Evolutionary conservation across 2,113 vertebrate species (phyloP).

Genomic region (Mungos mungo): DNA sequence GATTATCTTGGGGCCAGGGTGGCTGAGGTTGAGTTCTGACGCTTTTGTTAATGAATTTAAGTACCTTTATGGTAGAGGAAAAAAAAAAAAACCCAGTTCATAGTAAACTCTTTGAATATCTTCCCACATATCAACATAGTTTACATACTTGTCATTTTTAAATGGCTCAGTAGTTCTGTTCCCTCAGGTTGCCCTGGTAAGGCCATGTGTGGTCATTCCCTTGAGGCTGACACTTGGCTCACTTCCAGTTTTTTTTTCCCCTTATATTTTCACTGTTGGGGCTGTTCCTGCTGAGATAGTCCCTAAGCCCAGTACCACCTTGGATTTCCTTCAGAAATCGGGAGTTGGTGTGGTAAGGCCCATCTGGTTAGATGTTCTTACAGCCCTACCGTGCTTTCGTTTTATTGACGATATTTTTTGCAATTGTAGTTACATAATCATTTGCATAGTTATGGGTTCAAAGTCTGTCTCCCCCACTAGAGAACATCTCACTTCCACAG

Average conservation of each 20-base stretch:
- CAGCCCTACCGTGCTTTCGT: not conserved
- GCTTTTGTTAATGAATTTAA: conserved; percentile 46
- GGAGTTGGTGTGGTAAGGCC: not conserved
- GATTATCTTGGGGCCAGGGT: not conserved
- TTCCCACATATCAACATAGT: conserved; percentile 50
- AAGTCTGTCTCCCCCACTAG: not conserved
- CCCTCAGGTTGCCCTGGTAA: not conserved
- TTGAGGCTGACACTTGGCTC: not conserved
- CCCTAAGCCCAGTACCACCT: not conserved
- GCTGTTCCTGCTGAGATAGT: not conserved
- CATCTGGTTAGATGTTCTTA: not conserved
- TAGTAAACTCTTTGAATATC: conserved; percentile 34
- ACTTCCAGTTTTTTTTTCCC: not conserved
- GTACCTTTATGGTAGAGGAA: not conserved
- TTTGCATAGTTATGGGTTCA: not conserved
- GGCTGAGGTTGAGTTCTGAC: not conserved
- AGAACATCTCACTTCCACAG: not conserved
- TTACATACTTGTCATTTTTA: conserved; percentile 68
- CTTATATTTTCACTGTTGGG: not conserved
- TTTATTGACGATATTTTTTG: not conserved
- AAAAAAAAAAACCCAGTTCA: not conserved
- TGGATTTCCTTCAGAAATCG: not conserved
- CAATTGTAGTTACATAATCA: not conserved
- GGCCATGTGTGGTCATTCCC: not conserved
- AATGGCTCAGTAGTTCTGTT: conserved; percentile 55